A percentile compares a stretch with the other conserved stretches of the same genome.
Evolutionary conservation across 2,888 invertebrate species (phyloP).

Genomic region (Coenonympha arcania): DNA sequence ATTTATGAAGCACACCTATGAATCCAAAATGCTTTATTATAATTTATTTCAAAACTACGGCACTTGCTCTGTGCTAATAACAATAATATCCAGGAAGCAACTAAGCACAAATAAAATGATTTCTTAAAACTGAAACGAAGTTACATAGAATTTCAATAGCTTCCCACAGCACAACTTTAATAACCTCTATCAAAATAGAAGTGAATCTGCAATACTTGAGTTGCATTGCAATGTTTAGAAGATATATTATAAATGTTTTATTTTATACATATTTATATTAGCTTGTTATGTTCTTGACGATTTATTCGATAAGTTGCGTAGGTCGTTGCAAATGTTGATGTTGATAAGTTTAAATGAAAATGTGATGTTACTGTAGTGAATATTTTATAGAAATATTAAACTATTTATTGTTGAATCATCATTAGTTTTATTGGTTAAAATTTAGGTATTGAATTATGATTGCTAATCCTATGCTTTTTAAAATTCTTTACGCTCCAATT

Average conservation of each 20-base stretch:
- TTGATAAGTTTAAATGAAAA: slow-evolving; percentile 17
- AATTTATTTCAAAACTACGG: too few relatives aligned
- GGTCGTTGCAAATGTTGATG: slow-evolving; percentile 3
- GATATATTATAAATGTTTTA: not conserved
- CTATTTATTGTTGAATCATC: slow-evolving; percentile 31
- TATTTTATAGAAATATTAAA: slow-evolving; percentile 31
- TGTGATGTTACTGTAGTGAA: slow-evolving; percentile 30
- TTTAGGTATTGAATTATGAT: too few relatives aligned
- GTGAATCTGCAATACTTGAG: not conserved
- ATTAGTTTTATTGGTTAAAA: not conserved
- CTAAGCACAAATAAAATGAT: slow-evolving; percentile 1
- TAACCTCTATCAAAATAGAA: not conserved
- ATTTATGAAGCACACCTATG: too few relatives aligned
- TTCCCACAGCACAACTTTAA: not conserved
- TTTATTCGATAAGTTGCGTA: too few relatives aligned
- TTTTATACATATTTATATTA: not conserved
- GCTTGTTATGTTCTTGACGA: not conserved
- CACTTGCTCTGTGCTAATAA: too few relatives aligned
- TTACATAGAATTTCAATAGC: not conserved
- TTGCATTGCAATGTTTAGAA: not conserved
- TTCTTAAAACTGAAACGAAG: too few relatives aligned
- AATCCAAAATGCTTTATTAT: too few relatives aligned
- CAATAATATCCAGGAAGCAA: too few relatives aligned
- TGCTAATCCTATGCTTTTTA: too few relatives aligned
- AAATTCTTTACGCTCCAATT: too few relatives aligned